Conservation (phyloP, 1,140 invertebrate species). For the Anastatus disparis region DNA sequence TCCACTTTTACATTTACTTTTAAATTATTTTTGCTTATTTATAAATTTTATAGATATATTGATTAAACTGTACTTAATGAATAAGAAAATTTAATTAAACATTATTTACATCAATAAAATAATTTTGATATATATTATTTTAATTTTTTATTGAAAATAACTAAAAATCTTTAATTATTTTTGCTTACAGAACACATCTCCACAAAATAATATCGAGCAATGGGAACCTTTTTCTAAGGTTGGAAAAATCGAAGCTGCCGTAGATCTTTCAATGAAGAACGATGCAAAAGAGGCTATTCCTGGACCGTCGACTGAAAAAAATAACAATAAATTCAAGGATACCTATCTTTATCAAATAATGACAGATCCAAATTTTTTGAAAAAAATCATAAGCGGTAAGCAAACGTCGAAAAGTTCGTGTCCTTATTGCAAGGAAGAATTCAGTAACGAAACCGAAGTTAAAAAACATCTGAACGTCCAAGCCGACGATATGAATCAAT, state of each 20-base stretch:
- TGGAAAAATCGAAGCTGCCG: conserved; percentile 34
- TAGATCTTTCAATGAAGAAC: conserved; percentile 40
- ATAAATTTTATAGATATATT: too few relatives aligned
- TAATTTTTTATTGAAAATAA: too few relatives aligned
- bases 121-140: too few relatives aligned
- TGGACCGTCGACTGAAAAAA: neutral
- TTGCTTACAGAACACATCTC: neutral
- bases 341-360: conserved; percentile 60
- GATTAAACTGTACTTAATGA: too few relatives aligned
- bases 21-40: too few relatives aligned
- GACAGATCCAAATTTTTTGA: conserved; percentile 56
- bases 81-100: too few relatives aligned
- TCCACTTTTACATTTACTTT: conserved; percentile 18
- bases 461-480: conserved; percentile 49
- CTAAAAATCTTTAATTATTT: too few relatives aligned
- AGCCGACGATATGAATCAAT: conserved; percentile 48
- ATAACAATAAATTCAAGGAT: conserved; percentile 46
- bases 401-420: conserved; percentile 43
- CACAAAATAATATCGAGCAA: conserved; percentile 4
- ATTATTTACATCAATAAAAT: too few relatives aligned
- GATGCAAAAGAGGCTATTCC: neutral
- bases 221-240: conserved; percentile 24
- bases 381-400: conserved; percentile 41
- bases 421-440: conserved; percentile 55
- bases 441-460: conserved; percentile 47